These are phyloP conservation scores for Stigmatopora argus DNA, from an alignment of 2,113 vertebrate genomes.

Conservation along the genomic window DNA sequence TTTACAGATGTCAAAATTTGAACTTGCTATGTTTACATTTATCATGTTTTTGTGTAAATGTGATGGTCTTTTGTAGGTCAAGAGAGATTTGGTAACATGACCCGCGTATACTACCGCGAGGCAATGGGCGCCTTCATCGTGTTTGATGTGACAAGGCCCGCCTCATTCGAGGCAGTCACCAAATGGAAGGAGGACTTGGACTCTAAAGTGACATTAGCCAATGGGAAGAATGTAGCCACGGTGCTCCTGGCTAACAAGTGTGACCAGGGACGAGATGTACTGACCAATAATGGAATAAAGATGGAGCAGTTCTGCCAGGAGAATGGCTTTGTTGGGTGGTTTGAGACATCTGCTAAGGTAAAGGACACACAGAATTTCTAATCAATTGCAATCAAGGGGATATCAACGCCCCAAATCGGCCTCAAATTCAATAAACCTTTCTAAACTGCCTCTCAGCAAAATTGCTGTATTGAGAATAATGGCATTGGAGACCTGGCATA, in stretches of 20 bases:
- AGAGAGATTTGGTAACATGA: slow-evolving; percentile 82
- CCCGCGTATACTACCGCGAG: slow-evolving; percentile 79
- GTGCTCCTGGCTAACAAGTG: slow-evolving; percentile 79
- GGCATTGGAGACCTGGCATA: too few relatives aligned
- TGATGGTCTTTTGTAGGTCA: slow-evolving; percentile 60
- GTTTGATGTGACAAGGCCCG: slow-evolving; percentile 73
- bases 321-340: slow-evolving; percentile 76
- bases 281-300: slow-evolving; percentile 67
- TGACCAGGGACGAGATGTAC: slow-evolving; percentile 71
- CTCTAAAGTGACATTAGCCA: slow-evolving; percentile 75
- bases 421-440: neutral
- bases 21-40: too few relatives aligned
- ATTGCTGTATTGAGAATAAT: neutral
- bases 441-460: neutral
- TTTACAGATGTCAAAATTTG: too few relatives aligned
- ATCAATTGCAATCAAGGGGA: neutral
- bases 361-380: slow-evolving; percentile 17
- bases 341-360: slow-evolving; percentile 79
- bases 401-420: neutral
- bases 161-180: slow-evolving; percentile 74
- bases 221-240: slow-evolving; percentile 71
- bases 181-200: slow-evolving; percentile 83
- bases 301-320: slow-evolving; percentile 78
- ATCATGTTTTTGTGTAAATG: too few relatives aligned
- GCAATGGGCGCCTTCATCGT: slow-evolving; percentile 79